Evolutionary conservation across 2,888 invertebrate species (phyloP).

Genomic region (Zonitis immaculata): DNA sequence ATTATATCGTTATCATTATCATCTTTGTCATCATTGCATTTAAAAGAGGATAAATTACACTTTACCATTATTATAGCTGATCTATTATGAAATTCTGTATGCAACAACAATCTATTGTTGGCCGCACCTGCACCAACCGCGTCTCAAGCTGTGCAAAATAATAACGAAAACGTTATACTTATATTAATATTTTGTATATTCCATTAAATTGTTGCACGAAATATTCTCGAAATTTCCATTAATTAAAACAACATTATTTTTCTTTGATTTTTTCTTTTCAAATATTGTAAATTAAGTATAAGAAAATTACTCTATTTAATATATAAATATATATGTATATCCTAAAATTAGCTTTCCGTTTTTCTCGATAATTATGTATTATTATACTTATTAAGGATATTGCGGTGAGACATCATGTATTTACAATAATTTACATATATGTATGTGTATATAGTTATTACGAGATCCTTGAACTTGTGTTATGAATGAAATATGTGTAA

Average conservation of each 20-base stretch:
- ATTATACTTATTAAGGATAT: conserved; percentile 5
- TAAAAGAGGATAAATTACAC: conserved; percentile 15
- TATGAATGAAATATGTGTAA: conserved; percentile 3
- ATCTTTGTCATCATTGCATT: not conserved
- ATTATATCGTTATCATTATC: not conserved
- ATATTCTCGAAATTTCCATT: no score
- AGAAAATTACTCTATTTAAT: no score
- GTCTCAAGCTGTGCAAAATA: conserved; percentile 31
- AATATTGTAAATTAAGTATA: no score
- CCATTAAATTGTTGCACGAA: conserved; percentile 24
- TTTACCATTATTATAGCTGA: conserved; percentile 8
- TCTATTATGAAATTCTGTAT: conserved; percentile 21
- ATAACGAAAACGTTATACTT: conserved; percentile 30
- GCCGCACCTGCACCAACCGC: conserved; percentile 27
- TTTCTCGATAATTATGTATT: not conserved
- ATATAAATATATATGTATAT: no score
- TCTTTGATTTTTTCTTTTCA: no score
- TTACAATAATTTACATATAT: conserved; percentile 5
- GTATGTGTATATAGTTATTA: no score
- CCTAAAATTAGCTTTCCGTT: conserved; percentile 1
- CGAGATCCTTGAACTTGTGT: conserved; percentile 13
- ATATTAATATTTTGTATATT: conserved; percentile 15
- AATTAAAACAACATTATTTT: not conserved
- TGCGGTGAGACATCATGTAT: conserved; percentile 20
- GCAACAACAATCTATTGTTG: conserved; percentile 16